Base-by-base conservation (phyloP, 2,113 vertebrate species). In the Canis aureus region DNA sequence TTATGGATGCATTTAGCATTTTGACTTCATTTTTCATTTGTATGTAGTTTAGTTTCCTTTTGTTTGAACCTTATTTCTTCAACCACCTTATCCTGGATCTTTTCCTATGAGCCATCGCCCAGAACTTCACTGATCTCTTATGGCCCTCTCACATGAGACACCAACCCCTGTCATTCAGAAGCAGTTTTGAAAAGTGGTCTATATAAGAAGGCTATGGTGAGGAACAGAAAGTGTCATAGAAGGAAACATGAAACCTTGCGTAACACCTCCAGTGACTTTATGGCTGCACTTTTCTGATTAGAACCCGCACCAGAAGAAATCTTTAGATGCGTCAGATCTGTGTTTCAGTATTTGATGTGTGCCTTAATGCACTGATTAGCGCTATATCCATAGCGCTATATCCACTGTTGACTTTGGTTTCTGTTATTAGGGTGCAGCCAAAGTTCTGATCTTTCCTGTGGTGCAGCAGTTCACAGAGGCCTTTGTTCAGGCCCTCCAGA, bases 391-490 rank as follows among this genome's bases (percentile, higher is more conserved):
- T 19, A 71, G 20, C 66, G 29, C 51, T 59, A 53, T 57, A 12
- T 1, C 96, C 15, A 91, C 4, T 29, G 12, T 60, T 95, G 51
- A 57, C 13, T 96, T 92, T 53, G 29, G 0, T 97, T 94, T 94
- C 59, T 90, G 49, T 6, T 98, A 4, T n/a, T 97, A 99, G 99
- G 99, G 99, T 96, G 99, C 99, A 15, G 99, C 99, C 97, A 99
- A 99, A 97, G 99, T 99, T 3, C 98, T 99, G 97, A 99, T 99
- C 95, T 99, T 99, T 71, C 99, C 99, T 0, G 99, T 99, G 98
- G 99, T 99, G 94, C 99, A 99, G 98, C 99, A 99, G 99, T 99
- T 99, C 98, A 99, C 99, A 0, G 99, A 99, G 97, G 99, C 99
- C 7, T 99, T 99, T 97, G 99, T 99, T 79, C 99, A 99, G 98